Conservation (phyloP, 2,888 invertebrate genomes). For the Eudasyphora cyanicolor region DNA sequence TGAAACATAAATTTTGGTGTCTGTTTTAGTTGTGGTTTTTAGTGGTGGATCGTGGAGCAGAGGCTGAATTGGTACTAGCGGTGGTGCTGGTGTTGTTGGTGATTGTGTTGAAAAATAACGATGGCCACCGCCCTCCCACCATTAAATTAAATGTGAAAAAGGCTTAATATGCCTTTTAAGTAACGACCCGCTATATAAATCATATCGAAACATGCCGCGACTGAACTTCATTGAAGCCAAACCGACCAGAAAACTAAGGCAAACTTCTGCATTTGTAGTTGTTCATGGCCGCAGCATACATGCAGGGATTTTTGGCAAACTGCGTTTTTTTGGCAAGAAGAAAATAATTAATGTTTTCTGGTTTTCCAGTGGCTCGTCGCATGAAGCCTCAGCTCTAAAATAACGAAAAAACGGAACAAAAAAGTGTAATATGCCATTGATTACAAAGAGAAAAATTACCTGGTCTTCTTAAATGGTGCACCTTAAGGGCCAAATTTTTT, state of each 20-base stretch:
- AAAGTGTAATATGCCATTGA: constrained; percentile 61
- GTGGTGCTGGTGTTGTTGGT: constrained; percentile 24
- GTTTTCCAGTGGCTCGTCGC: constrained; percentile 36
- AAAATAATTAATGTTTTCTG: constrained; percentile 57
- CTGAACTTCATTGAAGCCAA: not conserved
- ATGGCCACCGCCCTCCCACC: constrained; percentile 61
- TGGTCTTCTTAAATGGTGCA: constrained; percentile 3
- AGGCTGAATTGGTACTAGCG: not conserved
- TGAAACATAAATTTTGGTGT: constrained; percentile 33
- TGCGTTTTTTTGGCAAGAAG: constrained; percentile 5
- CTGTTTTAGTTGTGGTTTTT: not conserved
- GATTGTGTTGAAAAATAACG: constrained; percentile 52
- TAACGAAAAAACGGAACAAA: constrained; percentile 25
- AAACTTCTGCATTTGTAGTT: not conserved
- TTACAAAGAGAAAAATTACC: constrained; percentile 50
- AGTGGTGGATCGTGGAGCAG: constrained; percentile 17
- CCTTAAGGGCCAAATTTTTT: constrained; percentile 58
- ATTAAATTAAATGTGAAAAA: constrained; percentile 66
- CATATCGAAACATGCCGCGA: constrained; percentile 52
- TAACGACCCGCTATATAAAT: constrained; percentile 64
- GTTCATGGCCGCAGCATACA: not conserved
- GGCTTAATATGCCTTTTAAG: constrained; percentile 65
- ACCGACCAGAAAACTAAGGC: not conserved
- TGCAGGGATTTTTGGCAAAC: not conserved
- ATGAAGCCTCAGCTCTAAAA: not conserved